A percentile compares a stretch with the other conserved stretches of the same genome.
phyloP scores from a whole-genome alignment of 2,797 vertebrate species.

The Rhinophrynus dorsalis region DNA sequence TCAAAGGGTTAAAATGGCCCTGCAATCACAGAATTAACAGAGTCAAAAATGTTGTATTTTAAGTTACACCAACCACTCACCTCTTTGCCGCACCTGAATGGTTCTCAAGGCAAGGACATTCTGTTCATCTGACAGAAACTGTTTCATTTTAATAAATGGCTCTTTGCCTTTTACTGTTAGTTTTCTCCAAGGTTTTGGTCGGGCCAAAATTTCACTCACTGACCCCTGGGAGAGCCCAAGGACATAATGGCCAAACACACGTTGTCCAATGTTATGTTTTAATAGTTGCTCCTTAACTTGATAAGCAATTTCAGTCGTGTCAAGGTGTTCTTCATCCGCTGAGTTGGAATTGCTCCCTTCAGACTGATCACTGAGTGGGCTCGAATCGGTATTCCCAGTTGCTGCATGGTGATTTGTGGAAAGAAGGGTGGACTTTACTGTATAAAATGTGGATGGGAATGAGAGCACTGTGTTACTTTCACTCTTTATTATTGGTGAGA shows the following conservation, averaged over 20 bases:
- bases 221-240: slow-evolving; percentile 96
- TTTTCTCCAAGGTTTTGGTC: slow-evolving; percentile 98
- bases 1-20: too few species aligned
- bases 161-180: slow-evolving; percentile 98
- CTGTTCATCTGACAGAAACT: slow-evolving; percentile 97
- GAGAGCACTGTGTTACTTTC: slow-evolving; percentile 67
- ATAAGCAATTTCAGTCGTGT: slow-evolving; percentile 94
- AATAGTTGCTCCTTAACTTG: slow-evolving; percentile 98
- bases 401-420: slow-evolving; percentile 64
- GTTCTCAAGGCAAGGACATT: slow-evolving; percentile 95
- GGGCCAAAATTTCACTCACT: slow-evolving; percentile 95
- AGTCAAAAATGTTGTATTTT: too few species aligned
- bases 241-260: slow-evolving; percentile 96
- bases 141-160: slow-evolving; percentile 98
- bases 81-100: slow-evolving; percentile 98
- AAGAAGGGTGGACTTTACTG: slow-evolving; percentile 75
- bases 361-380: slow-evolving; percentile 75
- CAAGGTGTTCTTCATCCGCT: slow-evolving; percentile 87
- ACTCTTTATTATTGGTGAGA: slow-evolving; percentile 79
- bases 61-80: slow-evolving; percentile 69
- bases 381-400: slow-evolving; percentile 54
- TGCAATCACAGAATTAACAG: too few species aligned
- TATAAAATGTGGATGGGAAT: slow-evolving; percentile 80
- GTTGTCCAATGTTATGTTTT: slow-evolving; percentile 97
- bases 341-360: slow-evolving; percentile 70